A percentile compares a stretch with the other conserved stretches of the same genome.
Conservation (phyloP, 1,140 invertebrate genomes). For the Pseudomyrmex pallidus region DNA sequence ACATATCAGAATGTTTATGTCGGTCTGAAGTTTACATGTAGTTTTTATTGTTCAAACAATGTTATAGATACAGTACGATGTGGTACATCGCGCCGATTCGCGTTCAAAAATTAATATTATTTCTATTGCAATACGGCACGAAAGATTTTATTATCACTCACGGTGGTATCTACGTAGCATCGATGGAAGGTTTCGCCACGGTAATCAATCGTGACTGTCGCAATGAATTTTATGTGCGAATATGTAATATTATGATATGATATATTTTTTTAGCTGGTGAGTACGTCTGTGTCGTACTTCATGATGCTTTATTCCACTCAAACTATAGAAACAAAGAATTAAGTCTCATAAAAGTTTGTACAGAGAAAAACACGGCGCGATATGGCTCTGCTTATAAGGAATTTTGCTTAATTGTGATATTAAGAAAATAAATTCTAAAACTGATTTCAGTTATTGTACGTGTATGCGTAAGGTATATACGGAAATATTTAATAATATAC, state of each 20-base stretch:
- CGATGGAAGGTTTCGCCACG: conserved; percentile 14
- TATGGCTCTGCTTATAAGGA: no score
- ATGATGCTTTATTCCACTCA: conserved; percentile 21
- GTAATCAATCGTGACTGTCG: background rate
- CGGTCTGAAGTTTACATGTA: no score
- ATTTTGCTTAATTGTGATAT: no score
- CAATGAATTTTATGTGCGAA: background rate
- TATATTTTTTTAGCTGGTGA: conserved; percentile 7
- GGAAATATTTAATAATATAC: no score
- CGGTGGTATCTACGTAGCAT: background rate
- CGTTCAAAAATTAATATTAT: conserved; percentile 38
- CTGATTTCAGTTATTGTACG: no score
- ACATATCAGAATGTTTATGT: no score
- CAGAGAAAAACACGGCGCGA: background rate
- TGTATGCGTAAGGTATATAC: no score
- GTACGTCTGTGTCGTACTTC: conserved; percentile 15
- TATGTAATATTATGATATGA: background rate
- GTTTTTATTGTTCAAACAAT: background rate
- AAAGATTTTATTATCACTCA: background rate
- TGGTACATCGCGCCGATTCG: conserved; percentile 23
- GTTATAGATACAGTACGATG: conserved; percentile 10
- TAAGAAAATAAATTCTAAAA: no score
- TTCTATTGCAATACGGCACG: conserved; percentile 11
- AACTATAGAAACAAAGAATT: background rate
- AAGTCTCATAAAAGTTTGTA: background rate